Base-by-base conservation (phyloP, 2,888 invertebrate species). In the Idaea dimidiata region DNA sequence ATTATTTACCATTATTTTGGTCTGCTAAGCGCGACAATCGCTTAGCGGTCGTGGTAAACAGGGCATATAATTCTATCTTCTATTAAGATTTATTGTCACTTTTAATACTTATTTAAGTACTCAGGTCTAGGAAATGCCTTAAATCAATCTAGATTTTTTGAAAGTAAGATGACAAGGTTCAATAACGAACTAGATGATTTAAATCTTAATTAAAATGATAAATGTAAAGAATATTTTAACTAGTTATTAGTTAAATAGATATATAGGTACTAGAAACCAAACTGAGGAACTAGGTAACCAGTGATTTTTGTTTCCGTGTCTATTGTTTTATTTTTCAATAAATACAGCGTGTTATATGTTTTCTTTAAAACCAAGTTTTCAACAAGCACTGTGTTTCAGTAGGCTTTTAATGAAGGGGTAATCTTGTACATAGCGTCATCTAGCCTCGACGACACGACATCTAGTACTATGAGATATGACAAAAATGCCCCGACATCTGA, bases 1-100 rank as follows among this genome's bases (percentile, higher is more conserved):
- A 79, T 84, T 79, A 88, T 81, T 75, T 78, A 74, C 69, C 62
- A 79, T 84, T 78, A 88, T 81, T 75, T 78, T 81, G 89, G 85
- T 88, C 86, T 77, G 72, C 71, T 74, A 68, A 89, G 88, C 91
- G 78, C 77, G 77, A 86, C 84, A 78, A 73, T 73, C 73, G 67
- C 63, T 43, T 78, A 81, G 75, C 85, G 81, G 84, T 80, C 78
- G 74, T 64, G 72, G 72, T 72, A 81, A 77, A 66, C 74, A 78
- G 79, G 70, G 73, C 70, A 68, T 70, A 73, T 59, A 54, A 43
- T 14, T 43, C 14, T 43, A 7, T 43, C 14, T 14, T 43, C 43
- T 43, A 10, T 2, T 63, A 62, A 59, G 56, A 72, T 63, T 67
- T 64, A 63, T 65, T 59, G 54, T 61, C 43, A 66, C 18, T 43